Base-by-base conservation (phyloP, 2,888 invertebrate species). In the Dendrolimus pini region DNA sequence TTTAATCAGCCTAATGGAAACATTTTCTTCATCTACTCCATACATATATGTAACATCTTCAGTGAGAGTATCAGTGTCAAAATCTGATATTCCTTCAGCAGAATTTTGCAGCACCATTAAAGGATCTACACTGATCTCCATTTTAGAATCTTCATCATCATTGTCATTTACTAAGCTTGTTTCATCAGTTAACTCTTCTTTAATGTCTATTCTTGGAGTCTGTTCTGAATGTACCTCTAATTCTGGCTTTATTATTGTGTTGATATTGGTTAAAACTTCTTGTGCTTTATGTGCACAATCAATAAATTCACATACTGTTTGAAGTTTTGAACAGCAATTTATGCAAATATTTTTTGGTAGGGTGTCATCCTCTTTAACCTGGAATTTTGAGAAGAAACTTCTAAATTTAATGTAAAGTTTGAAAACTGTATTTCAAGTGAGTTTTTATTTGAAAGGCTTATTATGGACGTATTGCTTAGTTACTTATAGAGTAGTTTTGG, bases 111-210 rank as follows among this genome's bases (percentile, higher is more conserved):
- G 77, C 67, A 94, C 93, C 74, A 94, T 83, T 93, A 94, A 94
- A 7, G 94, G 94, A 75, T 94, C 94, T 0, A 94, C 92, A 73
- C 91, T 92, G 1, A 94, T 92, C 85, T 94, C 94, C 91, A 94
- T 92, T 82, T 93, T 91, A 57, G 91, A 91, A 56, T 85, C 78
- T 72, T 54, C 58, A 10, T 80, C 81, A 65, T 76, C 74, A 56
- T 77, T 77, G 55, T 55, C 62, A 54, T 57, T 55, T 6, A 65
- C 61, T 58, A 61, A 52, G 52, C 71, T 74, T 2, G 62, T 41
- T 54, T 76, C 73, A 18, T 65, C 61, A 58, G 75, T 69, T 41
- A 59, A 59, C 64, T 70, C 65, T 54, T 63, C 60, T 58, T 62
- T 60, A 30, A 61, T 56, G 41, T 62, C 54, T 14, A 59, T 56